Base-by-base conservation (phyloP, 2,888 invertebrate species). In the Erebia palarica region DNA sequence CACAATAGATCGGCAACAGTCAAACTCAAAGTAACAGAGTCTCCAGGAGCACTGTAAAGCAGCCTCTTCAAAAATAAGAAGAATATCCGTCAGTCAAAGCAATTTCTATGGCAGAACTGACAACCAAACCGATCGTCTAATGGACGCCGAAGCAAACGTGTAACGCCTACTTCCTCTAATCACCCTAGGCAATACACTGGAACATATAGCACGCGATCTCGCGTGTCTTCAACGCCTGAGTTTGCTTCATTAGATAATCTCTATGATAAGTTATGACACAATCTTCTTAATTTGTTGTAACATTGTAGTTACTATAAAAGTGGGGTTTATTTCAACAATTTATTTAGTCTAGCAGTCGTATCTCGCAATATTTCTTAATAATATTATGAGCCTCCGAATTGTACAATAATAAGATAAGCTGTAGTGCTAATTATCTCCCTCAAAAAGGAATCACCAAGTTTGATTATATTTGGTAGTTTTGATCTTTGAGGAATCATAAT, bases 191-290 rank as follows among this genome's bases (percentile, higher is more conserved):
- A 68, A 65, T 60, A 49, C 42, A 58, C 61, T 47, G 68, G 71
- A 69, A 66, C 66, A 55, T 55, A 58, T 14, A 27, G 61, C 79
- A 79, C 78, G 78, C 79, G 69, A 79, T 69, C 68, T 78, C 61
- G 79, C 79, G 77, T 79, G 73, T 58, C n/a, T 36, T 75, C 68
- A 69, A 58, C 59, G 66, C 75, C 73, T 71, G 64, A 66, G 69
- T 73, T 75, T 75, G 75, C 74, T 72, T 75, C 66, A 68, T 70
- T 59, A 76, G 73, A 78, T 77, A 75, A 75, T 75, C 75, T 75
- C 63, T 70, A 69, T 49, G 71, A 76, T 75, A 59, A 70, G 68
- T 70, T 74, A 69, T 73, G 73, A 70, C 71, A 75, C 65, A 60
- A 42, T 64, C 36, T 53, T 65, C 60, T 60, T 53, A 65, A 42